Base-by-base conservation (phyloP, 1,140 invertebrate genomes). In the Vanessa tameamea region DNA sequence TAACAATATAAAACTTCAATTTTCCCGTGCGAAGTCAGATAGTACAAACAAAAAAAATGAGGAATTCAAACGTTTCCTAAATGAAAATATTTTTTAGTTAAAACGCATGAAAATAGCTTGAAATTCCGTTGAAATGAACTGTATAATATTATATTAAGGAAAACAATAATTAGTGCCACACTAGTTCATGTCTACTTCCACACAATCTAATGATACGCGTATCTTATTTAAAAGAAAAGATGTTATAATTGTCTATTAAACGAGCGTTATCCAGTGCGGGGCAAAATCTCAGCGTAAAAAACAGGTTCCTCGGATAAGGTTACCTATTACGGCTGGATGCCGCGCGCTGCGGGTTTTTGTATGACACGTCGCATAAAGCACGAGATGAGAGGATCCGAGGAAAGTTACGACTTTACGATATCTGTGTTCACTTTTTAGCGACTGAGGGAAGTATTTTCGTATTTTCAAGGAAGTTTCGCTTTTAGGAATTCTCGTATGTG, bases 321-420 rank as follows among this genome's bases (percentile, higher is more conserved):
- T 78, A 80, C 85, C 83, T 87, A 88, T 86, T 83, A 83, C 77
- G 81, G 76, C 75, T 68, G 81, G 78, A 85, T 86, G 79, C 78
- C 81, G 77, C 64, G 73, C 37, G 20, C 75, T 63, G 75, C 47
- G 15, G 69, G 70, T 86, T 86, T 86, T 86, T 86, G 83, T 64
- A 43, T 69, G 16, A 63, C 55, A 57, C 65, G 72, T 50, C 70
- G 78, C 79, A 83, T 86, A 86, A 71, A 73, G 76, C 78, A 82
- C 74, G 64, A 43, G 51, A 70, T 70, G 63, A 50, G 66, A 55
- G 66, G 72, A 43, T 66, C 51, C 15, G 20, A 63, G 57, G 23
- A 73, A 69, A 68, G 57, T 64, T 64, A 73, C 65, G 57, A 53
- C 47, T 59, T 63, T 43, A 63, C 48, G 31, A 73, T 47, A 13